Percentiles rank a stretch among this genome's conserved stretches.
These are phyloP conservation scores for Torymus aiolomorphi DNA, from an alignment of 2,888 invertebrate genomes.

Conservation along the genomic window DNA sequence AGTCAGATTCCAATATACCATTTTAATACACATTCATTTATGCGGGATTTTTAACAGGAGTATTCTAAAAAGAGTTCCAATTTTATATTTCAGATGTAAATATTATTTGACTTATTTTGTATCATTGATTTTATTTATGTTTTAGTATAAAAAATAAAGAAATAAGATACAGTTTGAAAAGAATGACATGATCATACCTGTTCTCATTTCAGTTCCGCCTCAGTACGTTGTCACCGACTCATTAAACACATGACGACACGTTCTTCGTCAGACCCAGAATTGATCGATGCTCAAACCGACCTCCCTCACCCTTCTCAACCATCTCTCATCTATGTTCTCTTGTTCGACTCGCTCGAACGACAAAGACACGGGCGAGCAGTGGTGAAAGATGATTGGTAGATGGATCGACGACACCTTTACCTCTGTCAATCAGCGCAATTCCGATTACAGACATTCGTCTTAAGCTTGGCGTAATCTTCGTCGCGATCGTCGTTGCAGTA, in stretches of 20 bases:
- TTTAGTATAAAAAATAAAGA: too few relatives aligned
- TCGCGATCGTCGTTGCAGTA: constrained; percentile 30
- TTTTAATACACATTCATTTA: too few relatives aligned
- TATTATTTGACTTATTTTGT: too few relatives aligned
- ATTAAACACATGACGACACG: constrained; percentile 57
- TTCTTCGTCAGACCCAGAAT: constrained; percentile 49
- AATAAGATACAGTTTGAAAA: too few relatives aligned
- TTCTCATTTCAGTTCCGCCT: neutral
- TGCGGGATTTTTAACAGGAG: too few relatives aligned
- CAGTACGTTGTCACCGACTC: constrained; percentile 47
- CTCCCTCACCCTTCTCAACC: neutral
- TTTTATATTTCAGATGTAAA: too few relatives aligned
- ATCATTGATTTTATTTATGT: too few relatives aligned
- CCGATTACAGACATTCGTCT: constrained; percentile 44
- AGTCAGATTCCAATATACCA: too few relatives aligned
- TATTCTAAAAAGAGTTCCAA: too few relatives aligned
- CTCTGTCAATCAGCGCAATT: constrained; percentile 61
- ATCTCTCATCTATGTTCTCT: neutral
- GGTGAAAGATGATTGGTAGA: constrained; percentile 42
- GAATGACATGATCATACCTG: too few relatives aligned
- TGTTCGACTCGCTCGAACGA: neutral
- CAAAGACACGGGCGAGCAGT: neutral
- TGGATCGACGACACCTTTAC: constrained; percentile 32
- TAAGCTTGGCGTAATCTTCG: constrained; percentile 11
- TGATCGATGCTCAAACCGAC: constrained; percentile 60